These are phyloP conservation scores for Vandiemenella viatica DNA, from an alignment of 2,888 invertebrate species.

Conservation along the genomic window DNA sequence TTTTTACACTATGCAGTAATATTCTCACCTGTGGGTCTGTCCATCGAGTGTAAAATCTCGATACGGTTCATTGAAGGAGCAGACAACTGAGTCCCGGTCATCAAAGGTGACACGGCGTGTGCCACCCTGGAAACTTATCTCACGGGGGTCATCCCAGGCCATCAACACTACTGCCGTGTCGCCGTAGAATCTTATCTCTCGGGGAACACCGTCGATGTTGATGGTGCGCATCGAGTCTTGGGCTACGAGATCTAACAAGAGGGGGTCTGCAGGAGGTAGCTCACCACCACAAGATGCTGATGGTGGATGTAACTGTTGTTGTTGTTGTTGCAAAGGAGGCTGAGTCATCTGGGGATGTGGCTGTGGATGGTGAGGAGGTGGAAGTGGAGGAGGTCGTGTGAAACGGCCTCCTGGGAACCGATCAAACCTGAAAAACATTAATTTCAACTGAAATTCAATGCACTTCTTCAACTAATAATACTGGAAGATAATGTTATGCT, in stretches of 20 bases:
- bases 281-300: too few species aligned
- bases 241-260: slow-evolving; percentile 37
- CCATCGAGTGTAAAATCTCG: slow-evolving; percentile 59
- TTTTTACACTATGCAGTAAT: too few species aligned
- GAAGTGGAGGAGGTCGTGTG: not conserved
- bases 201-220: slow-evolving; percentile 61
- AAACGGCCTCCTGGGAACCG: slow-evolving; percentile 5
- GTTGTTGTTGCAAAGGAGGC: not conserved
- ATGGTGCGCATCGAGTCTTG: slow-evolving; percentile 63
- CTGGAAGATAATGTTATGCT: not conserved
- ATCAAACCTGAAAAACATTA: slow-evolving; percentile 8
- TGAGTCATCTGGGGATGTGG: not conserved
- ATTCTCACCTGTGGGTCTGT: slow-evolving; percentile 37
- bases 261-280: slow-evolving; percentile 30
- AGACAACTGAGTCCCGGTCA: slow-evolving; percentile 51
- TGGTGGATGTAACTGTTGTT: not conserved
- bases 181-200: slow-evolving; percentile 76
- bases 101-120: slow-evolving; percentile 58
- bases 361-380: not conserved
- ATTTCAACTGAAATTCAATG: not conserved
- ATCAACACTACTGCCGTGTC: slow-evolving; percentile 72
- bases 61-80: slow-evolving; percentile 49
- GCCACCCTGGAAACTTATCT: slow-evolving; percentile 73
- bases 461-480: not conserved
- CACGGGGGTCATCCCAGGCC: slow-evolving; percentile 71